A percentile compares a stretch with the other conserved stretches of the same genome.
These are phyloP conservation scores for Chrysocyon brachyurus DNA, from an alignment of 2,797 vertebrate species.

Conservation along the genomic window DNA sequence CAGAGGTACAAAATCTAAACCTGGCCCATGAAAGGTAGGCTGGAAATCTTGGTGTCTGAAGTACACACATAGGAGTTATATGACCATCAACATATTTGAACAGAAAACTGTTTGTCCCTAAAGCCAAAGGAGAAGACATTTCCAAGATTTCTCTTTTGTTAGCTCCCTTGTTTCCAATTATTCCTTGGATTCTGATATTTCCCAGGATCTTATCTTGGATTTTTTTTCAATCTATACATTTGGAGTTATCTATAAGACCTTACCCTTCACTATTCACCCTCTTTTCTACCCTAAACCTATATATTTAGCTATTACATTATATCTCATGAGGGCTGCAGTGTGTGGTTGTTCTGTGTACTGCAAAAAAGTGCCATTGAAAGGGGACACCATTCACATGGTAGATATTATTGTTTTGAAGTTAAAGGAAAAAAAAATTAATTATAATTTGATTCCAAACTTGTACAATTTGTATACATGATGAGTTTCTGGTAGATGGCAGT, in stretches of 20 bases:
- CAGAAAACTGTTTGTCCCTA: not conserved
- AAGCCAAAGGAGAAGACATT: not conserved
- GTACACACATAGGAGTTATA: not conserved
- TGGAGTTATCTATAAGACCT: not conserved
- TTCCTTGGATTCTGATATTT: not conserved
- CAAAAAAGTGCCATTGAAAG: not conserved
- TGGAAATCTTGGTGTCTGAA: not conserved
- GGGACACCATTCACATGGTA: not conserved
- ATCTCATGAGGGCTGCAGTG: not conserved
- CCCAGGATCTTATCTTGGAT: not conserved
- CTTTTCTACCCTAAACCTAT: not conserved
- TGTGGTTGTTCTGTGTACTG: not conserved
- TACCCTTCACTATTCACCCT: not conserved
- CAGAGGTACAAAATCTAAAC: not conserved
- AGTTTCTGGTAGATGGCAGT: not conserved
- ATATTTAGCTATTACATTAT: not conserved
- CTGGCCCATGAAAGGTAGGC: not conserved
- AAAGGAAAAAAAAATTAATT: slow-evolving; percentile 14
- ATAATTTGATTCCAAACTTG: slow-evolving; percentile 10
- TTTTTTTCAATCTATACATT: not conserved
- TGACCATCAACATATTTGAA: not conserved
- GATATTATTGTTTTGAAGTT: slow-evolving; percentile 2
- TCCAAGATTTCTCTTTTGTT: slow-evolving; percentile 1
- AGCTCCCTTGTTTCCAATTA: not conserved
- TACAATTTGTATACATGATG: not conserved